A percentile compares a stretch with the other conserved stretches of the same genome.
These are phyloP conservation scores for Spodoptera picta DNA, from an alignment of 2,888 invertebrate species.

Conservation along the genomic window DNA sequence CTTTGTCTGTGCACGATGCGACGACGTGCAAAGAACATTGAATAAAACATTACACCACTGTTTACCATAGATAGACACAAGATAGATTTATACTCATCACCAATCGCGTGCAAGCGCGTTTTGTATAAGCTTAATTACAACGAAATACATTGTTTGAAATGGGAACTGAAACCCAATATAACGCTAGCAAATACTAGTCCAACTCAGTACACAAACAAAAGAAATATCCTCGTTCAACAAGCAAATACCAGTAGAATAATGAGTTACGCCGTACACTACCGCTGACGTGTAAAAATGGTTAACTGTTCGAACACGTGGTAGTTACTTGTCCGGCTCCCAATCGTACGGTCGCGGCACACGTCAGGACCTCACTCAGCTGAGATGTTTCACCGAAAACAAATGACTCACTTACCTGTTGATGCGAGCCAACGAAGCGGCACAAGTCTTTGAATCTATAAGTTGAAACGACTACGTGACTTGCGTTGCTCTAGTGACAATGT, in stretches of 20 bases:
- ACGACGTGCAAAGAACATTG: too few species aligned
- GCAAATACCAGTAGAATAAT: conserved; percentile 23
- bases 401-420: conserved; percentile 85
- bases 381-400: conserved; percentile 79
- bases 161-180: too few species aligned
- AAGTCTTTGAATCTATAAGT: conserved; percentile 67
- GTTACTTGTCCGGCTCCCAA: conserved; percentile 60
- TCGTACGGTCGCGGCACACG: conserved; percentile 59
- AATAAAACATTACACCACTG: too few species aligned
- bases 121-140: too few species aligned
- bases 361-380: conserved; percentile 71
- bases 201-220: too few species aligned
- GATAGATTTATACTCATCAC: too few species aligned
- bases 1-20: conserved; percentile 6
- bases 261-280: conserved; percentile 11
- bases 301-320: conserved; percentile 55
- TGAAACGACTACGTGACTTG: conserved; percentile 71
- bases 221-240: background rate
- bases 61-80: too few species aligned
- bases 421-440: conserved; percentile 64
- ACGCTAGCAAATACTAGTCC: too few species aligned
- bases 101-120: too few species aligned
- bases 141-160: too few species aligned
- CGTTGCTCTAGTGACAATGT: conserved; percentile 65
- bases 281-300: conserved; percentile 55